Evolutionary conservation across 2,113 vertebrate genomes (phyloP).

Genomic region (Cottus gobio): DNA sequence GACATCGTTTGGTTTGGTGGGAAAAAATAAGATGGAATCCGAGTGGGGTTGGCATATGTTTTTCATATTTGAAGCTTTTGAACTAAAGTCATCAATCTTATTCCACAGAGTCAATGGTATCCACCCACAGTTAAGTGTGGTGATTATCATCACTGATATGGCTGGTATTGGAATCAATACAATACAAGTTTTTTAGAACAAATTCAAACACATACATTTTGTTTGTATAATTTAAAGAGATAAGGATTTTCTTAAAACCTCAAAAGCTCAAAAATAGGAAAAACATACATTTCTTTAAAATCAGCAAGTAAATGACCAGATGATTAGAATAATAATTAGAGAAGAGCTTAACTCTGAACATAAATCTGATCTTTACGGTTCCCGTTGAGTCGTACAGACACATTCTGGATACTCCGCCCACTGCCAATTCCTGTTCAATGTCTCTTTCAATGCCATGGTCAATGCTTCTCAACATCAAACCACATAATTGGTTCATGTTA

Average conservation of each 20-base stretch:
- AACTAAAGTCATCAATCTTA: background rate
- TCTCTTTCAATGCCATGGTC: background rate
- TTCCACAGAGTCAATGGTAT: background rate
- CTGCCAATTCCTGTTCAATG: background rate
- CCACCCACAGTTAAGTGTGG: background rate
- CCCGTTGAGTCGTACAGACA: background rate
- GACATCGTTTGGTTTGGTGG: conserved; percentile 13
- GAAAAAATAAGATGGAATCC: conserved; percentile 2
- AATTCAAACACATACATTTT: background rate
- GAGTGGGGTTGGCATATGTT: background rate
- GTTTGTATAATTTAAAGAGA: background rate
- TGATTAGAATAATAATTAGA: too few relatives aligned
- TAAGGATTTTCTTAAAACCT: background rate
- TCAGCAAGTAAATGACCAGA: background rate
- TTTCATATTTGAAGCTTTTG: conserved; percentile 23
- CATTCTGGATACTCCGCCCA: background rate
- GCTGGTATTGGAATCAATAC: background rate
- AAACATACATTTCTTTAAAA: background rate
- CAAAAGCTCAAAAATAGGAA: background rate
- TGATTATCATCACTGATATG: background rate
- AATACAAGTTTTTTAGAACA: too few relatives aligned
- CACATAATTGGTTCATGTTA: background rate
- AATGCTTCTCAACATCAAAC: background rate
- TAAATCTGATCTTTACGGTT: background rate
- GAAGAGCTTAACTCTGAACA: background rate